Conservation (phyloP, 2,113 vertebrate genomes). For the Pogonocichla stellata region DNA sequence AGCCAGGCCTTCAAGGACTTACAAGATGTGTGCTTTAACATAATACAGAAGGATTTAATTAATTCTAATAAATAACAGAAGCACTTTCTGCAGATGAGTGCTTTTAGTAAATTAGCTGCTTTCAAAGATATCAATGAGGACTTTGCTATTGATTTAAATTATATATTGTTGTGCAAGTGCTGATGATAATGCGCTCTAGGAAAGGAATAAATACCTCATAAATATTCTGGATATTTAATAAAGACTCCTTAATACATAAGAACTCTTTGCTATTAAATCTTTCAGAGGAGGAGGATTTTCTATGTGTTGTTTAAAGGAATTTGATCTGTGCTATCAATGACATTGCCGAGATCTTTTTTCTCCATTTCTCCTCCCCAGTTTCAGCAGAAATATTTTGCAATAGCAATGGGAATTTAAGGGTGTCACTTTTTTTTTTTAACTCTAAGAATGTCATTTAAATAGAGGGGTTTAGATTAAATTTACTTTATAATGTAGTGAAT, state of each 20-base stretch:
- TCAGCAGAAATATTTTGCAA: background rate
- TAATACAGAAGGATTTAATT: background rate
- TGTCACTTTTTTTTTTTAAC: background rate
- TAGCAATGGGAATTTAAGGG: background rate
- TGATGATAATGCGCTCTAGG: background rate
- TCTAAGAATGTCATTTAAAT: background rate
- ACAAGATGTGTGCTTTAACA: background rate
- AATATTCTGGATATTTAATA: background rate
- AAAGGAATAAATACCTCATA: background rate
- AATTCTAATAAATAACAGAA: slow-evolving; percentile 16
- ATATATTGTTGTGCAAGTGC: background rate
- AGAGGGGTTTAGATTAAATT: background rate
- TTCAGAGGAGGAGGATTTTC: background rate
- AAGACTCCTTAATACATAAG: background rate
- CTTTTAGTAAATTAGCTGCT: background rate
- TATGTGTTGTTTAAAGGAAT: background rate
- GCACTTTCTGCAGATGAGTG: background rate
- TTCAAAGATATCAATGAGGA: background rate
- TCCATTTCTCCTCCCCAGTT: background rate
- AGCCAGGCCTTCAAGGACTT: background rate
- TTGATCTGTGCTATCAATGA: background rate
- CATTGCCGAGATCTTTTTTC: background rate
- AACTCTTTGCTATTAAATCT: background rate
- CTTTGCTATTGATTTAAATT: background rate
- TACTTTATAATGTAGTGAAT: background rate